A percentile compares a stretch with the other conserved stretches of the same genome.
Conservation (phyloP, 37 sponge, comb jelly and placozoan genomes). For the Petrosia ficiformis region DNA sequence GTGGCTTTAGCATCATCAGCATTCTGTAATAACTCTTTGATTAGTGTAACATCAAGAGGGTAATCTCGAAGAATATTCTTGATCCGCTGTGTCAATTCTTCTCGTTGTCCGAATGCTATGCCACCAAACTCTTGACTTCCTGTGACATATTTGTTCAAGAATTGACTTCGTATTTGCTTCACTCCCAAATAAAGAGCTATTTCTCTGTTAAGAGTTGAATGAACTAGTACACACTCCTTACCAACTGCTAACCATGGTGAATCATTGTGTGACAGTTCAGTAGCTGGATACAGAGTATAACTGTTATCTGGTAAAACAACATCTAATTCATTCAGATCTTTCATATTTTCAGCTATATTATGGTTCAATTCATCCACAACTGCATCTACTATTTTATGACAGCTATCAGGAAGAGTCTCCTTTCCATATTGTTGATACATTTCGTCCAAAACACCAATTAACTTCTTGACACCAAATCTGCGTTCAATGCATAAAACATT, state of each 20-base stretch:
- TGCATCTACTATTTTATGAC: too few species aligned
- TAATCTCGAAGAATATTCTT: constrained; percentile 20
- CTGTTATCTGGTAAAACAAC: constrained; percentile 18
- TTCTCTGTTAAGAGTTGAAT: constrained; percentile 11
- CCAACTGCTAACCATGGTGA: constrained; percentile 16
- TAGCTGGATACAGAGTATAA: constrained; percentile 11
- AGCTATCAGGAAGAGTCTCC: not conserved
- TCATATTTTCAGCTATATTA: too few species aligned
- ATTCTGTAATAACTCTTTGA: constrained; percentile 8
- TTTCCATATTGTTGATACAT: not conserved
- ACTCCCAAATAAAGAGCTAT: constrained; percentile 34
- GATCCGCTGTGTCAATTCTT: constrained; percentile 29
- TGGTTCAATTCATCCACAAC: too few species aligned
- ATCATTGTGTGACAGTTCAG: constrained; percentile 39
- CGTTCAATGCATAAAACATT: not conserved
- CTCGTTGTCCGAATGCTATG: constrained; percentile 30
- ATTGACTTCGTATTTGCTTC: constrained; percentile 24
- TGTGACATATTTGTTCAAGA: constrained; percentile 21
- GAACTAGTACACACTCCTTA: constrained; percentile 13
- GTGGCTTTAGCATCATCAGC: constrained; percentile 45
- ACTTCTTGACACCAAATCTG: not conserved
- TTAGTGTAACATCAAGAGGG: constrained; percentile 8
- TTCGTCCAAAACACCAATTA: not conserved
- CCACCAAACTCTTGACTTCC: not conserved
- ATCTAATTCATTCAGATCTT: too few species aligned